Evolutionary conservation across 2,888 invertebrate genomes (phyloP).

Genomic region (Drosophila tripunctata): DNA sequence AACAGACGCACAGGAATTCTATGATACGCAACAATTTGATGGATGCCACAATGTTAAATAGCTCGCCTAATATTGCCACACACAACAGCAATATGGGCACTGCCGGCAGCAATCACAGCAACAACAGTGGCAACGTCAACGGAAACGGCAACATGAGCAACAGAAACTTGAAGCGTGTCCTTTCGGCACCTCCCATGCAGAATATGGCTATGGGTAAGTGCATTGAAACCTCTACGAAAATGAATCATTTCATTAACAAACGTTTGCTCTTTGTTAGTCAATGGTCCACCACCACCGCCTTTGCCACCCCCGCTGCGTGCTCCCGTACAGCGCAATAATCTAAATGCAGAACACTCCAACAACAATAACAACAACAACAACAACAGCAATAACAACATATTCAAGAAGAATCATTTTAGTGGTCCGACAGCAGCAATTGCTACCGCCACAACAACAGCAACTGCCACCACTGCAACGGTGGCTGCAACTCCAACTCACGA

Average conservation of each 20-base stretch:
- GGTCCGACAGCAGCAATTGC: not conserved
- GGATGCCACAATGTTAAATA: slow-evolving; percentile 41
- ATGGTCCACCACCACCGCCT: slow-evolving; percentile 89
- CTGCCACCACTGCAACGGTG: not conserved
- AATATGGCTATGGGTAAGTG: slow-evolving; percentile 81
- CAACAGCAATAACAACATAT: slow-evolving; percentile 37
- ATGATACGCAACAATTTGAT: slow-evolving; percentile 82
- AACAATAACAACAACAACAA: slow-evolving; percentile 28
- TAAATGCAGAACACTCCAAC: slow-evolving; percentile 47
- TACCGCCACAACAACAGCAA: slow-evolving; percentile 6
- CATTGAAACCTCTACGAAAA: not conserved
- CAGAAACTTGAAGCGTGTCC: slow-evolving; percentile 85
- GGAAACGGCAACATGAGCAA: slow-evolving; percentile 64
- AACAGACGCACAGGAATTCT: slow-evolving; percentile 82
- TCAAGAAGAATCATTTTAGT: slow-evolving; percentile 54
- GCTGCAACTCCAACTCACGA: slow-evolving; percentile 27
- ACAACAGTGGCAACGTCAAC: slow-evolving; percentile 35
- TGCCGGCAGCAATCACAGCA: slow-evolving; percentile 56
- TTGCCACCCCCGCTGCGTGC: slow-evolving; percentile 87
- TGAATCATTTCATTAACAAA: not conserved
- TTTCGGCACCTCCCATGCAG: slow-evolving; percentile 86
- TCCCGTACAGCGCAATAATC: slow-evolving; percentile 71
- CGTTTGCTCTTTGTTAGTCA: slow-evolving; percentile 56
- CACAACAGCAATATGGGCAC: slow-evolving; percentile 53
- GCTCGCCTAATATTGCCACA: slow-evolving; percentile 53